phyloP scores from a whole-genome alignment of 2,113 vertebrate species.

The Heterocephalus glaber region DNA sequence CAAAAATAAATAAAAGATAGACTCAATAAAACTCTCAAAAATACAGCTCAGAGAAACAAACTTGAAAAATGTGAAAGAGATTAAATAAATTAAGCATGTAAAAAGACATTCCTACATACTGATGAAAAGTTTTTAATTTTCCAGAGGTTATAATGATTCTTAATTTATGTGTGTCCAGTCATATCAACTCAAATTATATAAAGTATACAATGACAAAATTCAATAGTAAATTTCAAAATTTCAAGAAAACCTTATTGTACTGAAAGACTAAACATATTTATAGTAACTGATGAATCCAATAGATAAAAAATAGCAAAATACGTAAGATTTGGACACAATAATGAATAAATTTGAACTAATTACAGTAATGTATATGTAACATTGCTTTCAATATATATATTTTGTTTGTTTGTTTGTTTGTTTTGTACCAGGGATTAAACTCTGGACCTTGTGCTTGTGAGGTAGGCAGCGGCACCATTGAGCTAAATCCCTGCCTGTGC shows the following conservation, averaged over 20 bases:
- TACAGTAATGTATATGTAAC: background rate
- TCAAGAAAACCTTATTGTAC: background rate
- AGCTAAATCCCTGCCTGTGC: too few species aligned
- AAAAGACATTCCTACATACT: background rate
- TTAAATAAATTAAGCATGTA: conserved; percentile 9
- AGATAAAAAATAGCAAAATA: conserved; percentile 5
- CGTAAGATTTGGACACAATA: background rate
- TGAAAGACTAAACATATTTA: background rate
- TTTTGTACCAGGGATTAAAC: too few species aligned
- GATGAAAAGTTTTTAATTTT: conserved; percentile 16
- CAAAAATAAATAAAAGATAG: conserved; percentile 30
- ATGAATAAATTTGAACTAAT: background rate
- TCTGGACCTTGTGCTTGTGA: too few species aligned
- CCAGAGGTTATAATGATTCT: conserved; percentile 45
- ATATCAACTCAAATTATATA: background rate
- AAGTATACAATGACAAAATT: conserved; percentile 35
- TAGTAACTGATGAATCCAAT: conserved; percentile 25
- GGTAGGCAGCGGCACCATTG: too few species aligned
- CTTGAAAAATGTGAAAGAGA: background rate
- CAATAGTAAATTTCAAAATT: background rate
- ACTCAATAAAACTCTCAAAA: background rate
- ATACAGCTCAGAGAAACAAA: background rate
- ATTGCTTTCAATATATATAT: background rate
- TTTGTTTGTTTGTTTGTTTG: too few species aligned
- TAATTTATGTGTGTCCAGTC: background rate